Percentiles rank a stretch among this genome's conserved stretches.
These are phyloP conservation scores for Thalassophryne amazonica DNA, from an alignment of 2,797 vertebrate species.

Conservation along the genomic window DNA sequence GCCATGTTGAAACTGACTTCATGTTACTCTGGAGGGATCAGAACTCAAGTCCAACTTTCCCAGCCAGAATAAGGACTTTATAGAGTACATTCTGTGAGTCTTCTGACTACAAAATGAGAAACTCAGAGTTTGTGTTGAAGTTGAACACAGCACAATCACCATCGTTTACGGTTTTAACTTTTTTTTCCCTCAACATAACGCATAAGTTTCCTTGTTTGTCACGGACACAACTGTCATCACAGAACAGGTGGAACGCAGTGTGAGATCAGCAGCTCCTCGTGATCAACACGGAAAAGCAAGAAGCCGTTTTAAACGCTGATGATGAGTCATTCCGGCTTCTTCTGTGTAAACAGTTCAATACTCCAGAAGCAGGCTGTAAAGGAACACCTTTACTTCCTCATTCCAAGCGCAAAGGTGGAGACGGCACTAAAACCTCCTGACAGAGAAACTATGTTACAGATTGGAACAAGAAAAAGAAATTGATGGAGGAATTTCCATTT, in stretches of 20 bases:
- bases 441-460: no score
- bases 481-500: neutral
- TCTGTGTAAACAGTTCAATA: slow-evolving; percentile 41
- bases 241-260: slow-evolving; percentile 16
- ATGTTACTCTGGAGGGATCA: no score
- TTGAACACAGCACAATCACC: no score
- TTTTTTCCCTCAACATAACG: no score
- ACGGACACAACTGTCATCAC: slow-evolving; percentile 4
- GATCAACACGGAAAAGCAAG: slow-evolving; percentile 22
- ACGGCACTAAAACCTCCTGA: slow-evolving; percentile 1
- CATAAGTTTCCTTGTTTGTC: slow-evolving; percentile 1
- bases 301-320: slow-evolving; percentile 32
- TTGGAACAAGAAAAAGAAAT: no score
- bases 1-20: no score
- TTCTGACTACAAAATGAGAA: no score
- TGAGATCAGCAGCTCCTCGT: neutral
- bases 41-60: no score
- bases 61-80: no score
- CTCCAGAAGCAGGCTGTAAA: slow-evolving; percentile 4
- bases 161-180: neutral
- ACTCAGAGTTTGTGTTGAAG: no score
- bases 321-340: slow-evolving; percentile 45
- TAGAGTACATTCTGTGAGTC: no score
- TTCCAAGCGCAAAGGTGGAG: slow-evolving; percentile 21
- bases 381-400: slow-evolving; percentile 45